Evolutionary conservation across 2,113 vertebrate genomes (phyloP).

Genomic region (Myotis yumanensis): DNA sequence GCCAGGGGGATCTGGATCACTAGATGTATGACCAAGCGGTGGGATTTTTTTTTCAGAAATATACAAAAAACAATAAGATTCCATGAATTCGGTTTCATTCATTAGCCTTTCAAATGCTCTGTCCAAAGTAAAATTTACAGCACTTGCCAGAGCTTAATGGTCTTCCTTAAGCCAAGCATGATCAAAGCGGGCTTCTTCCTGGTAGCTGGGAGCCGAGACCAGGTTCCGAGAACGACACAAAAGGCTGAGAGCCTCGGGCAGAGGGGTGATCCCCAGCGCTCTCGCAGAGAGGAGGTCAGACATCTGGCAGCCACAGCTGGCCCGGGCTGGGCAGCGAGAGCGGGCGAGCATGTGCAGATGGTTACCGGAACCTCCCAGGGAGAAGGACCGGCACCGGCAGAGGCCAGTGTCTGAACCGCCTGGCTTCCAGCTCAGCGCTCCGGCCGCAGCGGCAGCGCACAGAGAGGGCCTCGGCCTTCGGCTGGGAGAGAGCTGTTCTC

Average conservation of each 20-base stretch:
- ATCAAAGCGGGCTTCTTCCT: slow-evolving; percentile 56
- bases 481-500: background rate
- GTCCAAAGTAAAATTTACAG: slow-evolving; percentile 56
- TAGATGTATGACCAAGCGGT: background rate
- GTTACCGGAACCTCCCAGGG: slow-evolving; percentile 67
- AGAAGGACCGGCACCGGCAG: slow-evolving; percentile 17
- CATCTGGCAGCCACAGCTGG: slow-evolving; percentile 79
- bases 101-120: slow-evolving; percentile 24
- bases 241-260: slow-evolving; percentile 39
- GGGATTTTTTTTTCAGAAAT: background rate
- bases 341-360: slow-evolving; percentile 31
- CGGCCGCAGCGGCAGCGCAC: background rate
- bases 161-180: slow-evolving; percentile 1
- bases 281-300: slow-evolving; percentile 59
- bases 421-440: background rate
- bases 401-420: background rate
- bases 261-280: slow-evolving; percentile 63
- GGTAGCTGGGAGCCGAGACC: slow-evolving; percentile 39
- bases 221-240: slow-evolving; percentile 5
- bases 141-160: background rate
- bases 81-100: slow-evolving; percentile 35
- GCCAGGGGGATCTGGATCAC: background rate
- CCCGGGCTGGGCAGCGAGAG: slow-evolving; percentile 43
- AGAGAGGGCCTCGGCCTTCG: background rate
- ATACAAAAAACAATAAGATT: background rate